Percentiles rank a stretch among this genome's conserved stretches.
Evolutionary conservation across 1,140 invertebrate genomes (phyloP).

Genomic region (Drosophila pachea): DNA sequence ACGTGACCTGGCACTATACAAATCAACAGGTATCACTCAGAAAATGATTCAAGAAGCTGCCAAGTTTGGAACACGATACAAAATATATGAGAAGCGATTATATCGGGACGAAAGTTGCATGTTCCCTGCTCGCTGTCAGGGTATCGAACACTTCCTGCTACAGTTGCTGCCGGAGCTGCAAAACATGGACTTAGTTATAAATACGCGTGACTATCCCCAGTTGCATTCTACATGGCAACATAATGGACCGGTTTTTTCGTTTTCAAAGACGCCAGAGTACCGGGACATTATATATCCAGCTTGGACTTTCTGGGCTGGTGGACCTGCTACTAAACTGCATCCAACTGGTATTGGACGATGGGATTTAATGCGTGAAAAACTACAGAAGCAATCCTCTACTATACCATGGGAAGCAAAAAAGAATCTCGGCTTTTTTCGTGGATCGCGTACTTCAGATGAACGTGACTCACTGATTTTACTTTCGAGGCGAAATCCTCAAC

Average conservation of each 20-base stretch:
- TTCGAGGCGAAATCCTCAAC: conserved; percentile 86
- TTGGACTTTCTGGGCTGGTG: conserved; percentile 99
- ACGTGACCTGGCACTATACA: conserved; percentile 85
- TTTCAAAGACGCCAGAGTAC: conserved; percentile 93
- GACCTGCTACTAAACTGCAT: conserved; percentile 95
- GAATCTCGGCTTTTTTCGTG: conserved; percentile 91
- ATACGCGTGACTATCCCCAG: conserved; percentile 96
- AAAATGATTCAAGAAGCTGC: conserved; percentile 82
- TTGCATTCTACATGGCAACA: conserved; percentile 73
- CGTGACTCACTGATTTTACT: conserved; percentile 93
- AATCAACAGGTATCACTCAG: conserved; percentile 83
- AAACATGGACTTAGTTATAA: conserved; percentile 93
- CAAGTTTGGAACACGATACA: conserved; percentile 87
- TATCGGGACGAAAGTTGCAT: conserved; percentile 92
- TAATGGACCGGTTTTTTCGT: conserved; percentile 91
- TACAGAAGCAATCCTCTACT: conserved; percentile 84
- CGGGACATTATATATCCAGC: conserved; percentile 97
- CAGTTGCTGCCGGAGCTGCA: conserved; percentile 85
- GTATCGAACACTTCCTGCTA: conserved; percentile 94
- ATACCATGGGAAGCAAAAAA: conserved; percentile 90
- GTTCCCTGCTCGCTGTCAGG: conserved; percentile 94
- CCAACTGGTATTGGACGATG: conserved; percentile 95
- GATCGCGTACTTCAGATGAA: conserved; percentile 94
- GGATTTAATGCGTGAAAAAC: conserved; percentile 88
- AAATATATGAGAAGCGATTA: conserved; percentile 85